Conservation (phyloP, 1,140 invertebrate genomes). For the Dysdera silvatica region DNA sequence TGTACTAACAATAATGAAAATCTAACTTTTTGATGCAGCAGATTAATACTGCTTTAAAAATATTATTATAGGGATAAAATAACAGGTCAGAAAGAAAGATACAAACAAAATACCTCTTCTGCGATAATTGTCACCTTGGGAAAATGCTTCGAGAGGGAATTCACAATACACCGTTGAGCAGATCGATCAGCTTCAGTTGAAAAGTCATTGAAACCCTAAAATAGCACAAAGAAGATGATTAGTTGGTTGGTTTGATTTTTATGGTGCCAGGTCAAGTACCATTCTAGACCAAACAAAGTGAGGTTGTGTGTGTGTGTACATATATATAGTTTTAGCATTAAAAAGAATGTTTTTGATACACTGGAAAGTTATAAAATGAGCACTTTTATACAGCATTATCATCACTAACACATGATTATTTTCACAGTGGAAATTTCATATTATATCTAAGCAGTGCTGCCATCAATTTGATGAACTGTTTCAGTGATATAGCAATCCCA, state of each 20-base stretch:
- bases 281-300: no score
- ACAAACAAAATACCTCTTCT: constrained; percentile 61
- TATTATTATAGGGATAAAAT: not conserved
- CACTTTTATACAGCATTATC: no score
- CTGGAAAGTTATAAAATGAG: no score
- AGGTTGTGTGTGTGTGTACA: no score
- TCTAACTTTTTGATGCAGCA: not conserved
- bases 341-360: no score
- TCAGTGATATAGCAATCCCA: no score
- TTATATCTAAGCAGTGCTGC: no score
- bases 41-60: not conserved
- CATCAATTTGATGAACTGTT: no score
- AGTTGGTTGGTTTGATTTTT: not conserved
- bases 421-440: no score
- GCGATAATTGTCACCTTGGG: constrained; percentile 82
- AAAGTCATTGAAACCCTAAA: constrained; percentile 79
- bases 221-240: not conserved
- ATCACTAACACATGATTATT: no score
- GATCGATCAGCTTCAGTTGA: constrained; percentile 96
- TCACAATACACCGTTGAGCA: constrained; percentile 84
- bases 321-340: no score
- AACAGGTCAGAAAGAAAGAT: constrained; percentile 1
- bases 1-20: no score
- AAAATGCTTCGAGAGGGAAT: constrained; percentile 72
- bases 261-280: not conserved